phyloP scores from a whole-genome alignment of 1,140 invertebrate genomes.

The Sitobion miscanthi region DNA sequence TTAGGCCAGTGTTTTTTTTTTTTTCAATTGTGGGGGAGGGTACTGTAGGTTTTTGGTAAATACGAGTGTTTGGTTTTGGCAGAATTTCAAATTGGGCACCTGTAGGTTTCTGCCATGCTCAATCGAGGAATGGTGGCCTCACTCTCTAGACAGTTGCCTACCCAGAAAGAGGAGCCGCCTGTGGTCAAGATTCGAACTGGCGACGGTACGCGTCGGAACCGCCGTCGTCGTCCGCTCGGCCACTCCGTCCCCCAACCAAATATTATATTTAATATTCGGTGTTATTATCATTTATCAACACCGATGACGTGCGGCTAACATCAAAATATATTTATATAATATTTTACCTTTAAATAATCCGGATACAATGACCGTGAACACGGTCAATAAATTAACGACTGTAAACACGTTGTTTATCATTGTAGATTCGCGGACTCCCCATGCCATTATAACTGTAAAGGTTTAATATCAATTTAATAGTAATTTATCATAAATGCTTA shows the following conservation, averaged over 20 bases:
- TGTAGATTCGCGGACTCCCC: slow-evolving; percentile 89
- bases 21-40: too few species aligned
- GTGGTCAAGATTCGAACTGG: too few species aligned
- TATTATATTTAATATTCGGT: neutral
- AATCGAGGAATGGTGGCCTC: too few species aligned
- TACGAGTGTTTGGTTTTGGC: too few species aligned
- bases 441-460: slow-evolving; percentile 71
- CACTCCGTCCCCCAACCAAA: neutral
- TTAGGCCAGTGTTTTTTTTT: too few species aligned
- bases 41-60: too few species aligned
- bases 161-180: too few species aligned
- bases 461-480: slow-evolving; percentile 2
- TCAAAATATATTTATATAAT: neutral
- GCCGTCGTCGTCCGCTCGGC: too few species aligned
- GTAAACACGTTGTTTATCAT: slow-evolving; percentile 92
- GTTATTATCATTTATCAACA: neutral
- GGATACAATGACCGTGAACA: slow-evolving; percentile 80
- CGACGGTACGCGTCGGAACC: too few species aligned
- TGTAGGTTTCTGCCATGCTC: too few species aligned
- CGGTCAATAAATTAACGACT: slow-evolving; percentile 80
- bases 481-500: neutral
- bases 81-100: too few species aligned
- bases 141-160: too few species aligned
- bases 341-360: slow-evolving; percentile 79
- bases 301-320: neutral